Evolutionary conservation across 2,888 invertebrate species (phyloP), one percentile per base, ranked within the genome.

Genomic region (Nudaria mundana): DNA sequence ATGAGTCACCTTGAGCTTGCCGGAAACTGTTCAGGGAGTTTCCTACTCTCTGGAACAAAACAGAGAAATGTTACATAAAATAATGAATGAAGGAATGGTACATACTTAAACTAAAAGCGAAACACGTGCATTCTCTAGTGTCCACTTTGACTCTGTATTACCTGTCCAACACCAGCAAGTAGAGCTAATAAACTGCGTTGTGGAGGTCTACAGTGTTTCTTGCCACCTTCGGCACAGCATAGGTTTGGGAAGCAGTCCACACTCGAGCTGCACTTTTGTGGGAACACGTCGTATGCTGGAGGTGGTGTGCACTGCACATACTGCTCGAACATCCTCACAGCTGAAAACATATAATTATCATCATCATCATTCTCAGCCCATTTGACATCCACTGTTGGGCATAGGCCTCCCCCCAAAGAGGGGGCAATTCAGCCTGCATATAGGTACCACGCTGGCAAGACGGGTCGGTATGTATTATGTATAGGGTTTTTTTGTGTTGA

Each of bases 201-300:
- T 20, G 94, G 93, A 5, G 94, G 94, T 30, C 94, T 89, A 63
- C 95, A 95, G 57, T 92, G 91, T 53, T 92, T 92, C 57, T 91
- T 90, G 3, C 93, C 93, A 28, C 91, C 91, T 76, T 95, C 95
- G 53, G 94, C 94, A 48, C 95, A 95, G 69, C 94, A 95, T 43
- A 95, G 83, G 77, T 94, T 94, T 5, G 95, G 94, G 73, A 94
- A 94, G 70, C 95, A 95, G 72, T 94, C 94, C 3, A 94, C 84
- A 8, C 92, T 92, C 4, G 92, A 92, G 46, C 91, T 91, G 70
- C 95, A 95, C 15, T 90, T 79, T 63, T 93, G 93, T 1, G 94
- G 93, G 76, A 94, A 93, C 37, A 93, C 65, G 76, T 94, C 94
- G 43, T 92, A 89, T 48, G 92, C 81, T 10, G 93, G 91, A 5